Evolutionary conservation across 2,888 invertebrate genomes (phyloP).

Genomic region (Limnephilus marmoratus): DNA sequence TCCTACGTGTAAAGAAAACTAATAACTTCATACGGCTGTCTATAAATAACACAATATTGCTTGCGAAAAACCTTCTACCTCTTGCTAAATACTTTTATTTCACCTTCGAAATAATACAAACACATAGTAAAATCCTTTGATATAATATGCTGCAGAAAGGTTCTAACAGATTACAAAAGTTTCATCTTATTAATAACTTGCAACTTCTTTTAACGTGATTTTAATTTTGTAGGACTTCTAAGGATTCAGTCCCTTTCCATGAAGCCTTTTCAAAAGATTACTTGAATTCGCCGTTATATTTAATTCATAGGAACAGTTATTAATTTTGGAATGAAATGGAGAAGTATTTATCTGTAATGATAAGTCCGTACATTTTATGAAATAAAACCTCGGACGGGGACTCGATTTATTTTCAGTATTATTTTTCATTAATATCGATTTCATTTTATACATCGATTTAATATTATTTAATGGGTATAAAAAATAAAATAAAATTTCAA

Average conservation of each 20-base stretch:
- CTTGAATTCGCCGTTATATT: background rate
- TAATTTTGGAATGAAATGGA: background rate
- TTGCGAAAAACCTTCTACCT: background rate
- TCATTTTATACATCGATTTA: too few species aligned
- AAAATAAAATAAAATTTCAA: too few species aligned
- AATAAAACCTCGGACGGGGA: too few species aligned
- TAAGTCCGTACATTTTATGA: too few species aligned
- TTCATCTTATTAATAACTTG: background rate
- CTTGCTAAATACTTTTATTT: background rate
- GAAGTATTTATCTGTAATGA: too few species aligned
- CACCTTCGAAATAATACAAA: background rate
- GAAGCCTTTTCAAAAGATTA: background rate
- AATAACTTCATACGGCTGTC: conserved; percentile 6
- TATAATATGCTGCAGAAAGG: background rate
- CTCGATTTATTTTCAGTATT: too few species aligned
- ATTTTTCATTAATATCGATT: too few species aligned
- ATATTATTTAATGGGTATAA: too few species aligned
- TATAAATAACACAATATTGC: conserved; percentile 8
- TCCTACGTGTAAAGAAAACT: conserved; percentile 23
- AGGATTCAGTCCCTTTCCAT: background rate
- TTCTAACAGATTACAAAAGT: background rate
- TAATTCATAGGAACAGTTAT: background rate
- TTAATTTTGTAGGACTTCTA: background rate
- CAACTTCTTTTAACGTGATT: background rate
- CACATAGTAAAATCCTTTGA: background rate